Base-by-base conservation (phyloP, 1,140 invertebrate genomes). In the Mactra quadrangularis region DNA sequence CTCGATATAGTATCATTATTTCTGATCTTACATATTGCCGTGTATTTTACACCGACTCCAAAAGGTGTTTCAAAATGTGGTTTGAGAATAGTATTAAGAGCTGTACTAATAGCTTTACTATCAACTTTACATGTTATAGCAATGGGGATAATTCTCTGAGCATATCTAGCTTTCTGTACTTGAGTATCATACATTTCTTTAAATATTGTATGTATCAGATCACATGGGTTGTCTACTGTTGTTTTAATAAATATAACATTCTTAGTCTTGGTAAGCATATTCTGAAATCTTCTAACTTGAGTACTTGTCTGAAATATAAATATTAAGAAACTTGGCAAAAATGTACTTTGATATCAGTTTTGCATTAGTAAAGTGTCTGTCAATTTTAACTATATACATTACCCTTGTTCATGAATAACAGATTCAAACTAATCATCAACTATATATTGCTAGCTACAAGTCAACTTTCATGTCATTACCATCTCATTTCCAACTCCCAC, bases 171-270 rank as follows among this genome's bases (percentile, higher is more conserved):
- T 96, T 35, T 96, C 94, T 7, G 97, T 3, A 68, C 15, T 98
- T 0, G 95, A 93, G 1, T 97, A 97, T 91, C 89, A 52, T 94
- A 90, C 64, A 97, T 94, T 90, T 97, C 96, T 87, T 95, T 94
- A 27, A 97, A 93, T 85, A 98, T 97, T 79, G 94, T 92, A 47
- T 94, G 92, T 0, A 95, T 95, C 13, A 98, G 85, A 78, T 95
- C 93, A 76, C 95, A 94, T 31, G 97, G 96, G 93, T 97, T 94
- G 45, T 95, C 93, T 62, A 97, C 9, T 25, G 95, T 95, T 9
- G 95, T 96, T 88, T 95, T 95, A 74, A 98, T 97, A 90, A 98
- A 98, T 70, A 98, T 92, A 83, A 96, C 95, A 92, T 97, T 97
- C 59, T 95, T 96, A 0, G 96, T 95, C 68, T 96, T 96, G 4